Evolutionary conservation across 2,797 vertebrate genomes (phyloP), one percentile per base, ranked within the genome.

Genomic region (Myripristis murdjan): DNA sequence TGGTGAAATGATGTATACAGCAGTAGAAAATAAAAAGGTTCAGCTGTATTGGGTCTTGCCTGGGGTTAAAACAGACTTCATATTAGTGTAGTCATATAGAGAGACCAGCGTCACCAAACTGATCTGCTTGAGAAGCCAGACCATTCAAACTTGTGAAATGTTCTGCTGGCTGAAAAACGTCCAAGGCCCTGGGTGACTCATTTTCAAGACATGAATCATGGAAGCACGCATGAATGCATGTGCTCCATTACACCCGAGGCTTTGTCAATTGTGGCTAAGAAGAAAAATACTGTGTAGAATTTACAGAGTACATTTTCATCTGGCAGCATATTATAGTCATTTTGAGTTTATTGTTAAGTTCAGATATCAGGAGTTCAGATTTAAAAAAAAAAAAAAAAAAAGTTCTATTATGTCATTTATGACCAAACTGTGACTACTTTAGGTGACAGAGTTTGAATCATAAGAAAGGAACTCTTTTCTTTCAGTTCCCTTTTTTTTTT

Each of bases 401-500:
- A 10, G 7, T 39, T 31, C 0, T 4, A n/a, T 28, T 65, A 2
- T 22, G 0, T 6, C 44, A 39, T 39, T 39, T 39, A 39, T 39
- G 11, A 15, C 12, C 12, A 14, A 12, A 39, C 37, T 12, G 23
- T 5, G 16, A 48, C 1, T 1, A 60, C 14, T 58, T 47, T 9
- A 41, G 6, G 16, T 43, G n/a, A 58, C 52, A 62, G 28, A 7
- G 2, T 28, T 28, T 23, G 9, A 4, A 24, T 61, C 28, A 15
- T 33, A 55, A 54, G 2, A 20, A 10, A 6, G 41, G 14, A 53
- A 43, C 1, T 2, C 5, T 28, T 55, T 35, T 22, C 24, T 70
- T 63, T 64, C 28, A 65, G 15, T 78, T 84, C 76, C 69, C 1
- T 2, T 33, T 54, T 53, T 61, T 2, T 33, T 54, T 53, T 61